These are phyloP conservation scores for Pinctada fucata DNA, from an alignment of 2,888 invertebrate genomes.

Conservation along the genomic window DNA sequence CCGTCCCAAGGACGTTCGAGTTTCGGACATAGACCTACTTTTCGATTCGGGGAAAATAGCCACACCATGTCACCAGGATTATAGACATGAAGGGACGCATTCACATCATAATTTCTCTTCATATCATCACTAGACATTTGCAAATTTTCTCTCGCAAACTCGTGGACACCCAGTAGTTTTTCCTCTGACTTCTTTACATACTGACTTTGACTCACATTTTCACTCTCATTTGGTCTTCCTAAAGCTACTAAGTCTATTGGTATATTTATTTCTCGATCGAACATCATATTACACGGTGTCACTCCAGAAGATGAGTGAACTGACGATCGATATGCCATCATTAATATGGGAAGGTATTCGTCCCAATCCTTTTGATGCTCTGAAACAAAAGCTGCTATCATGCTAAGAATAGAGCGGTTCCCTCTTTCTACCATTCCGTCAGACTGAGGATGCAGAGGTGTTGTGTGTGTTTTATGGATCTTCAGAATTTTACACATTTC, in stretches of 20 bases:
- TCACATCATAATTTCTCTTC: neutral
- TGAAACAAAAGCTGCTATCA: conserved; percentile 14
- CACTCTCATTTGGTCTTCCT: neutral
- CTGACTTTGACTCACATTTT: neutral
- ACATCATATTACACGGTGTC: neutral
- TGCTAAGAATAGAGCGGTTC: conserved; percentile 21
- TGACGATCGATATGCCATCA: neutral
- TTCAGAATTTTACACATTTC: conserved; percentile 26
- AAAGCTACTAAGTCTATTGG: neutral
- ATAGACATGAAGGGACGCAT: neutral
- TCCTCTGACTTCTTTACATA: neutral
- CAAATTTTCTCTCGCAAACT: neutral
- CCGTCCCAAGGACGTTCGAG: conserved; percentile 11
- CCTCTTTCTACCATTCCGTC: conserved; percentile 26
- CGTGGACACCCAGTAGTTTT: neutral
- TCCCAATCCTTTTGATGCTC: neutral
- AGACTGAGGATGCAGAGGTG: conserved; percentile 17
- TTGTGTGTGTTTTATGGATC: conserved; percentile 26
- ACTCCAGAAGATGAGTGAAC: neutral
- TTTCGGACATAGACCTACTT: conserved; percentile 6
- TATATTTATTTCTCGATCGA: neutral
- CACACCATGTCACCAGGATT: neutral
- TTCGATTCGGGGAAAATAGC: neutral
- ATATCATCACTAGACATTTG: neutral
- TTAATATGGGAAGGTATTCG: neutral